Base-by-base conservation (phyloP, 2,113 vertebrate genomes). In the Peromyscus maniculatus region DNA sequence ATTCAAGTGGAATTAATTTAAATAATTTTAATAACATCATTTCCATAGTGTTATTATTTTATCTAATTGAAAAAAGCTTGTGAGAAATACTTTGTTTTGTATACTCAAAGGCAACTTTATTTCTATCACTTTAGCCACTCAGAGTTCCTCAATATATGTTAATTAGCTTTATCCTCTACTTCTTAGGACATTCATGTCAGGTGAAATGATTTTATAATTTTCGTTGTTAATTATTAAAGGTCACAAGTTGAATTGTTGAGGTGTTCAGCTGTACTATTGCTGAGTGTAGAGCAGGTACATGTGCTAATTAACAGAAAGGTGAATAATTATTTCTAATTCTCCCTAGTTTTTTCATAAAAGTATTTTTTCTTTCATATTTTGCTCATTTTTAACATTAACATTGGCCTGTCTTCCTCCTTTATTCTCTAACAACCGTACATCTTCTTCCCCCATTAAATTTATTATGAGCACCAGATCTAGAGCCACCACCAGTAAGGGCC, bases 1-100 rank as follows among this genome's bases (percentile, higher is more conserved):
- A 95, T 91, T 93, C 75, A 75, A 96, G 57, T 39, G 8, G 67
- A 92, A 69, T 74, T 22, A 94, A 94, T 91, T 96, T 71, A 88
- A 95, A 49, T 84, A 93, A 94, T 57, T 72, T 69, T 87, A 77
- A 90, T 5, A 82, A 36, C 49, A 87, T 78, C 52, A 95, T 62
- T 89, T 69, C 22, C 55, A 77, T 49, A 52, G 33, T 43, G 87
- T 64, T 15, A 43, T 87, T 82, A 90, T 78, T 72, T 93, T 69
- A 88, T 8, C 24, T 75, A 91, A 87, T 96, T 95, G 39, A 71
- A 87, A 84, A 69, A 95, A 64, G 16, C 39, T 91, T 10, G 4
- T 82, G 46, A 93, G 95, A 97, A 90, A 39, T 36, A 72, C 5
- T 75, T 91, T 80, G 15, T 80, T 87, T 95, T 88, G 79, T 39